A percentile compares a stretch with the other conserved stretches of the same genome.
Evolutionary conservation across 2,113 vertebrate genomes (phyloP).

Genomic region (Collichthys lucidus): DNA sequence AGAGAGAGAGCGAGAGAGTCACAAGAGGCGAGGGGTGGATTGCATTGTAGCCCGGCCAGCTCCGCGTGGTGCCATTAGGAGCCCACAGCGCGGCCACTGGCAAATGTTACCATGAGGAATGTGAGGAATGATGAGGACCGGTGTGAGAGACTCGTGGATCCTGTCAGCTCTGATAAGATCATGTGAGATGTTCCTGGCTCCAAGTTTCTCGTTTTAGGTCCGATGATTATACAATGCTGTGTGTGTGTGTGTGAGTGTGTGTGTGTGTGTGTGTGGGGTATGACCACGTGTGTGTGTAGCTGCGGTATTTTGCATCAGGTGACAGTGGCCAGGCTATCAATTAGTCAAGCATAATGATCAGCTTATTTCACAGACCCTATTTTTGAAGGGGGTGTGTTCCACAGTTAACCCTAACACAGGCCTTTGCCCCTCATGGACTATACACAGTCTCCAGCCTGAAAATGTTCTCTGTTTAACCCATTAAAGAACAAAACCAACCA

Average conservation of each 20-base stretch:
- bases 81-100: constrained; percentile 12
- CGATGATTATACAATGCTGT: constrained; percentile 55
- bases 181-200: constrained; percentile 58
- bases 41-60: constrained; percentile 3
- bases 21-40: constrained; percentile 37
- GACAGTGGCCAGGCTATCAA: constrained; percentile 46
- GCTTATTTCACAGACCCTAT: constrained; percentile 41
- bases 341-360: constrained; percentile 41
- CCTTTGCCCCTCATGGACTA: neutral
- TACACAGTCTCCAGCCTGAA: too few species aligned
- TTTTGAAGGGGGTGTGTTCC: constrained; percentile 22
- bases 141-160: constrained; percentile 68
- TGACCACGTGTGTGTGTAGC: constrained; percentile 5
- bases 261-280: constrained; percentile 6
- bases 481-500: too few species aligned
- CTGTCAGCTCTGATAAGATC: constrained; percentile 69
- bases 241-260: constrained; percentile 23
- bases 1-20: constrained; percentile 52
- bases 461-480: too few species aligned
- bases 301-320: constrained; percentile 48
- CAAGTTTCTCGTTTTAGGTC: constrained; percentile 45
- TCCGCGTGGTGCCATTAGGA: constrained; percentile 25
- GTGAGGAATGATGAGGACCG: constrained; percentile 63
- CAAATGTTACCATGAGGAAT: constrained; percentile 68
- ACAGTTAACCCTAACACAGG: neutral